phyloP scores from a whole-genome alignment of 1,140 invertebrate genomes.

The Panagrolaimus sp. region DNA sequence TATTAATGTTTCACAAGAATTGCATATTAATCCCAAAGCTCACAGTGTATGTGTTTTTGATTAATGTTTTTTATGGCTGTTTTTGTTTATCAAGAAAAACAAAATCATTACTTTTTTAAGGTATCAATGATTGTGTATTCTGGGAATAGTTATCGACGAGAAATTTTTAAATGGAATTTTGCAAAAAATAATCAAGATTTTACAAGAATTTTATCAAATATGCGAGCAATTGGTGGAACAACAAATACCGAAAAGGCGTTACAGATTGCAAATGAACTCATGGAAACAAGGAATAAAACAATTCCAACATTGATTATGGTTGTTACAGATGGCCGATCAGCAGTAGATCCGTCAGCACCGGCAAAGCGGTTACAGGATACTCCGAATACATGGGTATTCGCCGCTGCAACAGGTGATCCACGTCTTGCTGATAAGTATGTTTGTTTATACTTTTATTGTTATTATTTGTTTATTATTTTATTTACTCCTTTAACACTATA shows the following conservation, averaged over 20 bases:
- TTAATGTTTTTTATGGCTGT: not conserved
- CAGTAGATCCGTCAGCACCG: slow-evolving; percentile 46
- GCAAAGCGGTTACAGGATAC: slow-evolving; percentile 43
- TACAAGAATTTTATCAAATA: slow-evolving; percentile 30
- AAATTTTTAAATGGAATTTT: slow-evolving; percentile 55
- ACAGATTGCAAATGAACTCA: slow-evolving; percentile 45
- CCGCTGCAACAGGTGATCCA: slow-evolving; percentile 53
- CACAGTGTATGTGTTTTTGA: slow-evolving; percentile 35
- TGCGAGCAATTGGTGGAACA: slow-evolving; percentile 53
- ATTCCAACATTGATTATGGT: slow-evolving; percentile 51
- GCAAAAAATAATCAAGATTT: slow-evolving; percentile 55
- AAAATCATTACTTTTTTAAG: slow-evolving; percentile 34
- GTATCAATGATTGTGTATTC: slow-evolving; percentile 57
- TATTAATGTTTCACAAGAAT: slow-evolving; percentile 52
- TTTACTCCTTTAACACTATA: not conserved
- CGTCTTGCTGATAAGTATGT: slow-evolving; percentile 50
- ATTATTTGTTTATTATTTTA: not conserved
- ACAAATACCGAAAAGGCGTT: slow-evolving; percentile 53
- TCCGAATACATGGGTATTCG: slow-evolving; percentile 51
- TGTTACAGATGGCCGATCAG: slow-evolving; percentile 51
- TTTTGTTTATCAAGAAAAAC: not conserved
- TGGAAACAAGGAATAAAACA: slow-evolving; percentile 48
- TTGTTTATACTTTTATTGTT: not conserved
- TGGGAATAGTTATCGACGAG: slow-evolving; percentile 42
- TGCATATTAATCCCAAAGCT: slow-evolving; percentile 51